Percentiles rank a stretch among this genome's conserved stretches.
Conservation (phyloP, 2,888 invertebrate genomes). For the Limenitis arthemis region DNA sequence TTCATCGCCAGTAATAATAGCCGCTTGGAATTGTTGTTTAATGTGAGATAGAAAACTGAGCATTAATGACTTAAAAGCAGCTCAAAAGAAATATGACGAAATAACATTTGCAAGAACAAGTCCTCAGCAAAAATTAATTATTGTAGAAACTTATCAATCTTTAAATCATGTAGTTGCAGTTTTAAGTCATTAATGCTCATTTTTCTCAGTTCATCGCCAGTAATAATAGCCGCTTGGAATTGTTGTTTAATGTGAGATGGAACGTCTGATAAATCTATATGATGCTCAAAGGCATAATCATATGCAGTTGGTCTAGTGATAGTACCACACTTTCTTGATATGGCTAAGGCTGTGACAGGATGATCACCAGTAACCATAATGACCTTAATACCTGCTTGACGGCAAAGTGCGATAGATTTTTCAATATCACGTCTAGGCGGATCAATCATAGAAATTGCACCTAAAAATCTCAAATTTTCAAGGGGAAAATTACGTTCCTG, state of each 20-base stretch:
- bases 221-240: slow-evolving; percentile 54
- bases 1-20: slow-evolving; percentile 65
- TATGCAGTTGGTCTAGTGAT: slow-evolving; percentile 76
- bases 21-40: slow-evolving; percentile 50
- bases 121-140: slow-evolving; percentile 77
- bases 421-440: slow-evolving; percentile 78
- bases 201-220: slow-evolving; percentile 70
- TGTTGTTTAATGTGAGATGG: slow-evolving; percentile 55
- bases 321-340: slow-evolving; percentile 77
- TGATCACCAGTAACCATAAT: slow-evolving; percentile 84
- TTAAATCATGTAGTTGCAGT: slow-evolving; percentile 87
- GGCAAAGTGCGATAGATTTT: slow-evolving; percentile 76
- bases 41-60: slow-evolving; percentile 60
- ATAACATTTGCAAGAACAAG: slow-evolving; percentile 83
- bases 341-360: slow-evolving; percentile 81
- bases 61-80: slow-evolving; percentile 66
- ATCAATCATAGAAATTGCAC: slow-evolving; percentile 81
- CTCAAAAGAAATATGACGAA: slow-evolving; percentile 75
- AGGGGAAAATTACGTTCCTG: slow-evolving; percentile 78
- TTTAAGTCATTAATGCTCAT: too few relatives aligned
- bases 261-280: slow-evolving; percentile 67
- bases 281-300: slow-evolving; percentile 77
- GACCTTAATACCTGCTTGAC: slow-evolving; percentile 79
- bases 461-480: slow-evolving; percentile 71
- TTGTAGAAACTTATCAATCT: slow-evolving; percentile 85